Evolutionary conservation across 2,113 vertebrate species (phyloP).

Genomic region (Garra rufa): DNA sequence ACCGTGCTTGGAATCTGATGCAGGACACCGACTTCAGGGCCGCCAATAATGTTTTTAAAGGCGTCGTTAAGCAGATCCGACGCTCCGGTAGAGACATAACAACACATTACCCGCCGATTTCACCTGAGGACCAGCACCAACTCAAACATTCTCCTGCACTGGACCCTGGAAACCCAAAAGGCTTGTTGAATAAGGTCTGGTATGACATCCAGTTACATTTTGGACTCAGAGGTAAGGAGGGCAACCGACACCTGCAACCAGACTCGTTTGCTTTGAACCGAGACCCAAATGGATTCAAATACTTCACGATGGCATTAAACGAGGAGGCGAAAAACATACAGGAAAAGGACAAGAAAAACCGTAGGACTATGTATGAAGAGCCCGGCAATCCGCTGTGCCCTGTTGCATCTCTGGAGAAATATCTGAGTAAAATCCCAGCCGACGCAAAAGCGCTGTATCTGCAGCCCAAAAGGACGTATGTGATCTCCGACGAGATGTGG

Average conservation of each 20-base stretch:
- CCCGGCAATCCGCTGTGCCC: constrained; percentile 36
- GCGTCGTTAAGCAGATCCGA: constrained; percentile 38
- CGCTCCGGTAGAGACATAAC: constrained; percentile 27
- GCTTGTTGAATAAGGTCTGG: constrained; percentile 45
- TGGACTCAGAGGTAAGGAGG: constrained; percentile 39
- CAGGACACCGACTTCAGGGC: constrained; percentile 39
- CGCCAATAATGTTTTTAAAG: constrained; percentile 43
- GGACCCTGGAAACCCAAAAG: constrained; percentile 22
- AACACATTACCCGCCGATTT: constrained; percentile 34
- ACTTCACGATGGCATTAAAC: constrained; percentile 33
- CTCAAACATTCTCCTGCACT: constrained; percentile 27
- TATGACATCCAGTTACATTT: constrained; percentile 42
- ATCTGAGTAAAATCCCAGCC: constrained; percentile 18
- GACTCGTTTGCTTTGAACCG: constrained; percentile 16
- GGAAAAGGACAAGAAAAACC: neutral
- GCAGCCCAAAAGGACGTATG: neutral
- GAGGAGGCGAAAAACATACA: constrained; percentile 3
- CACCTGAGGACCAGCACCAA: constrained; percentile 29
- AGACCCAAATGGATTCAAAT: constrained; percentile 27
- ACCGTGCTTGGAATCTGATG: constrained; percentile 36
- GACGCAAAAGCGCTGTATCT: constrained; percentile 35
- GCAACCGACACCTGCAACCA: constrained; percentile 38
- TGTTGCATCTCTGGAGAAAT: constrained; percentile 24
- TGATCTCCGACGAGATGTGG: constrained; percentile 13
- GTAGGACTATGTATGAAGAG: constrained; percentile 26